Evolutionary conservation across 2,888 invertebrate species (phyloP).

Genomic region (Diadegma fenestrale): DNA sequence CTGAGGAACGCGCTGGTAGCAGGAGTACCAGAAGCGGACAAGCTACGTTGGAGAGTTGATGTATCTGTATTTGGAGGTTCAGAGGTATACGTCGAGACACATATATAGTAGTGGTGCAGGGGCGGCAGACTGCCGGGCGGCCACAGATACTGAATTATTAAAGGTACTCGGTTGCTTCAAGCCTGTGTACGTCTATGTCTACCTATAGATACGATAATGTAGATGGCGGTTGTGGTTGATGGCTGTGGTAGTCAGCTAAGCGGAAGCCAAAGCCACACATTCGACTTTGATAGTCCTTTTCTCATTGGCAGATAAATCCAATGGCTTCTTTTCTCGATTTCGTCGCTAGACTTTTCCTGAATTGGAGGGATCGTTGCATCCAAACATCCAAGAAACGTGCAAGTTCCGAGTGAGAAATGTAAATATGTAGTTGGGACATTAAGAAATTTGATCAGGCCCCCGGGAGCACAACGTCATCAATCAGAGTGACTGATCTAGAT

Average conservation of each 20-base stretch:
- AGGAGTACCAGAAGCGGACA: constrained; percentile 39
- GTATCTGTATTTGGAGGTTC: constrained; percentile 8
- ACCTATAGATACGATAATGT: constrained; percentile 31
- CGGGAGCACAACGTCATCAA: not conserved
- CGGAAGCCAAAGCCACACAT: constrained; percentile 42
- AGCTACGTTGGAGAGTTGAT: constrained; percentile 34
- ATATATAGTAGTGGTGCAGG: constrained; percentile 48
- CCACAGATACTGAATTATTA: constrained; percentile 82
- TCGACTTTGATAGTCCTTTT: constrained; percentile 50
- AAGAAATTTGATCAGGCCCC: not conserved
- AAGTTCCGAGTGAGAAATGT: not conserved
- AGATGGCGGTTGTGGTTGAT: constrained; percentile 38
- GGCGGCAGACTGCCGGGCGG: constrained; percentile 84
- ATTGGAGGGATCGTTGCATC: not conserved
- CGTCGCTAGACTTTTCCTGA: not conserved
- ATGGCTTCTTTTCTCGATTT: constrained; percentile 1
- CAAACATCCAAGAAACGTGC: not conserved
- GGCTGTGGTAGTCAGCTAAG: constrained; percentile 33
- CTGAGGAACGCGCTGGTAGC: constrained; percentile 55
- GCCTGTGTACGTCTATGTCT: constrained; percentile 34
- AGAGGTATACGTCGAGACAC: constrained; percentile 33
- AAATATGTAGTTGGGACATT: not conserved
- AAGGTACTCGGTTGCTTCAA: constrained; percentile 77
- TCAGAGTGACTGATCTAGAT: not conserved
- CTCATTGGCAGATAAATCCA: constrained; percentile 37